Evolutionary conservation across 2,113 vertebrate genomes (phyloP).

Genomic region (Scolopax mira): DNA sequence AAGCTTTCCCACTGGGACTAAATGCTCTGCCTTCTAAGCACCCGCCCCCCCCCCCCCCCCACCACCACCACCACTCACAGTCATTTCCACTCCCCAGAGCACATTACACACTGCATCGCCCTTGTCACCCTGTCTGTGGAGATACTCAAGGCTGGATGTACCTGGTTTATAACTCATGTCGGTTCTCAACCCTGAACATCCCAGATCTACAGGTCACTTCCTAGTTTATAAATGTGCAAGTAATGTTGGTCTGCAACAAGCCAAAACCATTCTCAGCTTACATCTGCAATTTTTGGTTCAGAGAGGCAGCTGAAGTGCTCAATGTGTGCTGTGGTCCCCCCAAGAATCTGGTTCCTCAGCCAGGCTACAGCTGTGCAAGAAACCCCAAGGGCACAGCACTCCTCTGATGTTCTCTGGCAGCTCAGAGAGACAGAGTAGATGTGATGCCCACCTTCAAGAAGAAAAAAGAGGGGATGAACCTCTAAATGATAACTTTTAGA

Average conservation of each 20-base stretch:
- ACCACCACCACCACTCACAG: too few species aligned
- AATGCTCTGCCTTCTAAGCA: neutral
- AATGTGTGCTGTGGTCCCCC: rapidly evolving
- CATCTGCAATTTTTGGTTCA: neutral
- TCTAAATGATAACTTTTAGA: rapidly evolving
- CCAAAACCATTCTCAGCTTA: neutral
- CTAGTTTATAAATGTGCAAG: rapidly evolving
- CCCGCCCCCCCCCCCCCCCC: rapidly evolving
- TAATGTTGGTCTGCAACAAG: neutral
- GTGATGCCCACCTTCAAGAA: too few species aligned
- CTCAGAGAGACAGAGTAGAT: neutral
- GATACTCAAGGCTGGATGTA: neutral
- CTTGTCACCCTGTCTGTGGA: rapidly evolving
- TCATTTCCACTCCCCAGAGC: neutral
- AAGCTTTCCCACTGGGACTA: neutral
- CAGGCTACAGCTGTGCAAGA: neutral
- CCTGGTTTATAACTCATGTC: neutral
- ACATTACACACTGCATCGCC: rapidly evolving
- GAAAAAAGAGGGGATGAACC: neutral
- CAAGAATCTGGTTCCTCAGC: neutral
- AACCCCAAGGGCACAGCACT: neutral
- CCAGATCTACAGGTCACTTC: neutral
- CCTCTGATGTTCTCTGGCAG: neutral
- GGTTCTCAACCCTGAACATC: neutral
- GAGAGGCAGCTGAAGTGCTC: neutral